Evolutionary conservation across 2,888 invertebrate species (phyloP).

Genomic region (Coelinius sp.): DNA sequence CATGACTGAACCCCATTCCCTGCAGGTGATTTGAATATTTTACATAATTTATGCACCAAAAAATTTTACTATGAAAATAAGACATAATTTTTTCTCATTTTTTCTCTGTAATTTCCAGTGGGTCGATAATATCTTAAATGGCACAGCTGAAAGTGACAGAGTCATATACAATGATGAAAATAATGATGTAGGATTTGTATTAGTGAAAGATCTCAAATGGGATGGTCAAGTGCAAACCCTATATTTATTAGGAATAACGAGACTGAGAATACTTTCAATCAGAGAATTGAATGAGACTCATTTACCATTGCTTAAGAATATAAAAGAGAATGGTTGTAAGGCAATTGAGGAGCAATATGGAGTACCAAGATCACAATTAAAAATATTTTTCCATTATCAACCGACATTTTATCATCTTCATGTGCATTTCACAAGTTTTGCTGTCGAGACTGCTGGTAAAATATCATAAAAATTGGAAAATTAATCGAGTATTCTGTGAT

Average conservation of each 20-base stretch:
- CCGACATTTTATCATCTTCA: conserved; percentile 98
- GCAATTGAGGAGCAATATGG: conserved; percentile 83
- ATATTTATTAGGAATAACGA: conserved; percentile 87
- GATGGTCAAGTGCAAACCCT: conserved; percentile 86
- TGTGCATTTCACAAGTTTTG: conserved; percentile 89
- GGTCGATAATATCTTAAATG: conserved; percentile 96
- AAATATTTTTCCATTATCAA: conserved; percentile 94
- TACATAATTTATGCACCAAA: too few species aligned
- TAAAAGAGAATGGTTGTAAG: conserved; percentile 81
- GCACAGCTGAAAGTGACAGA: conserved; percentile 90
- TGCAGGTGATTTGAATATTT: conserved; percentile 75
- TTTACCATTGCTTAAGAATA: conserved; percentile 86
- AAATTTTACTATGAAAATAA: not conserved
- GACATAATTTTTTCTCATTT: conserved; percentile 4
- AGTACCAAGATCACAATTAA: conserved; percentile 79
- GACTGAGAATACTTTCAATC: conserved; percentile 83
- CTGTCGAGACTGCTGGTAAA: conserved; percentile 82
- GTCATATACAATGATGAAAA: conserved; percentile 87
- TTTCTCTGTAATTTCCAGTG: conserved; percentile 82
- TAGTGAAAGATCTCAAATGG: conserved; percentile 98
- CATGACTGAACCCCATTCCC: conserved; percentile 80
- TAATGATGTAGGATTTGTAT: conserved; percentile 85
- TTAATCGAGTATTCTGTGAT: not conserved
- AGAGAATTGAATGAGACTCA: conserved; percentile 86
- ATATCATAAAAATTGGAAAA: not conserved